Conservation (phyloP, 1,140 invertebrate genomes). For the Wasmannia auropunctata region DNA sequence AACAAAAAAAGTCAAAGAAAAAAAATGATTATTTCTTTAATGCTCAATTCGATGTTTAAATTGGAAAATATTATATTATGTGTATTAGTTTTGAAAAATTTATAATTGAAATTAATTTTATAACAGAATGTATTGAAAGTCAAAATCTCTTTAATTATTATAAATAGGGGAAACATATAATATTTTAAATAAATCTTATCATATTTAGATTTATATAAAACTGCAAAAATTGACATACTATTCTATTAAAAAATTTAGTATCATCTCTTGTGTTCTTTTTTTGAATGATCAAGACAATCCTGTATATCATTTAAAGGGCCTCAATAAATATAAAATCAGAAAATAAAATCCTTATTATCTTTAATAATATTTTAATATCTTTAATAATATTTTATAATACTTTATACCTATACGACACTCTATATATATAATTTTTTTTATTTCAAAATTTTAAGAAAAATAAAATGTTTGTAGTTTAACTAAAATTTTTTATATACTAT, state of each 20-base stretch:
- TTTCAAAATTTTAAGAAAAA: too few species aligned
- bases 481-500: conserved; percentile 6
- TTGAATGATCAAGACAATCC: background rate
- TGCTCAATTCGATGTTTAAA: background rate
- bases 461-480: background rate
- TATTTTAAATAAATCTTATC: background rate
- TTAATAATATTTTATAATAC: too few species aligned
- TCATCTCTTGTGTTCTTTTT: background rate
- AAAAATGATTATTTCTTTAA: background rate
- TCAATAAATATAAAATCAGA: too few species aligned
- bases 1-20: background rate
- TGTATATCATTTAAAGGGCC: background rate
- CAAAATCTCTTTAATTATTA: background rate
- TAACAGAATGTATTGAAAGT: background rate
- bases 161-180: background rate
- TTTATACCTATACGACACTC: too few species aligned
- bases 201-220: background rate
- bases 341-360: too few species aligned
- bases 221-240: background rate
- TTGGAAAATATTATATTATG: background rate
- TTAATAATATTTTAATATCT: too few species aligned
- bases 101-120: background rate
- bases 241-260: background rate
- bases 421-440: too few species aligned
- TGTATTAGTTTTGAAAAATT: background rate